Evolutionary conservation across 2,113 vertebrate species (phyloP), one percentile per base, ranked within the genome.

Genomic region (Phyllostomus discolor): DNA sequence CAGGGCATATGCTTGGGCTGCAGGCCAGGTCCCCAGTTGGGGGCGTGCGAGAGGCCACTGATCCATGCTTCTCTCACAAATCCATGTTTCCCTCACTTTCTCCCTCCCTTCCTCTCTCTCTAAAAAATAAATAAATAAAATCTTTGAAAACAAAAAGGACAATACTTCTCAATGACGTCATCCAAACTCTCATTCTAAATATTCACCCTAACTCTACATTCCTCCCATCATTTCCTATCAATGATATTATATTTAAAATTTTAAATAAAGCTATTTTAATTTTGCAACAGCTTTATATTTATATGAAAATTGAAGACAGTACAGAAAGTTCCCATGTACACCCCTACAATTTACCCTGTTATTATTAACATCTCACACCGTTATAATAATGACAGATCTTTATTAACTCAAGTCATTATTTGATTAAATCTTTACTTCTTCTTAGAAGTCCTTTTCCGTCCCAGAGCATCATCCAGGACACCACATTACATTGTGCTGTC

Each of bases 291-390:
- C 41, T 88, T 89, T 73, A 38, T 48, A 50, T 52, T 76, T 54
- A 22, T 48, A 28, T 62, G 48, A 78, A 79, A 84, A 19, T 41
- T 43, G 28, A 93, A 0, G 5, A 11, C 38, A 72, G 2, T 82
- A 66, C 9, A 41, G 28, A 62, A 38, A 76, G 1, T 52, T 57
- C 20, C 26, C 12, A 22, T 6, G 52, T 10, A 11, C 3, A 35
- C 3, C 17, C 43, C 8, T 0, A 7, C 14, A 41, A 15, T 35
- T 57, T 28, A 5, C 0, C 11, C 11, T 5, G 1, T 88, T 80
- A 12, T 88, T 70, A 46, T 19, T 70, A 46, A 48, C 5, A 41
- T 20, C 10, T 87, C 72, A 35, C 6, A 26, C 50, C 62, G 0
- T 78, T 70, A 67, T 0, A 66, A 43, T 38, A 59, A 7, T 59